A percentile compares a stretch with the other conserved stretches of the same genome.
phyloP scores from a whole-genome alignment of 2,113 vertebrate species.

The Phylloscopus whistleri region DNA sequence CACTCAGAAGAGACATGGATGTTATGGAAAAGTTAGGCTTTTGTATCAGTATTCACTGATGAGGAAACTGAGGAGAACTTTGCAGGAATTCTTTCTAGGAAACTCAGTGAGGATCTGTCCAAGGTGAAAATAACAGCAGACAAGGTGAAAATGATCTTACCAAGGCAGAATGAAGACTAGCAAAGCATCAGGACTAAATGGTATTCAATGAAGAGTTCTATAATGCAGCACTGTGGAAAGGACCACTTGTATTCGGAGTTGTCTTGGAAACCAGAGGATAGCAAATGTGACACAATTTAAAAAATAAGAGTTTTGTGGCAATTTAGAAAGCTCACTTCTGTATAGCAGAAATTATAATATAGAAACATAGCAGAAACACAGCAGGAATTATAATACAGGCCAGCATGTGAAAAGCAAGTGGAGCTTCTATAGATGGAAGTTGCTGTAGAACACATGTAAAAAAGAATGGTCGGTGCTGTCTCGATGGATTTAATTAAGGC shows the following conservation, averaged over 20 bases:
- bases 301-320: background rate
- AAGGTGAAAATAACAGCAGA: background rate
- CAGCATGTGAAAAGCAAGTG: background rate
- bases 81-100: background rate
- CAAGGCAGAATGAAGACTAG: background rate
- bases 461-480: background rate
- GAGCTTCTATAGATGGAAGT: background rate
- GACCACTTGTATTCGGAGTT: background rate
- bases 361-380: too few species aligned
- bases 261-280: background rate
- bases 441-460: background rate
- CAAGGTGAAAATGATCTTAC: rapidly evolving
- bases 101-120: background rate
- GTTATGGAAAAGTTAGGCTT: background rate
- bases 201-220: background rate
- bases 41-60: background rate
- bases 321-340: background rate
- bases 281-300: background rate
- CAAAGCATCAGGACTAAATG: background rate
- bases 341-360: too few species aligned
- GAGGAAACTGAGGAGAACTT: background rate
- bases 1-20: rapidly evolving
- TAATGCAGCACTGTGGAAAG: background rate
- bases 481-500: background rate
- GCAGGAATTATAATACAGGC: background rate